A percentile compares a stretch with the other conserved stretches of the same genome.
Conservation (phyloP, 2,888 invertebrate genomes). For the Plutella xylostella region DNA sequence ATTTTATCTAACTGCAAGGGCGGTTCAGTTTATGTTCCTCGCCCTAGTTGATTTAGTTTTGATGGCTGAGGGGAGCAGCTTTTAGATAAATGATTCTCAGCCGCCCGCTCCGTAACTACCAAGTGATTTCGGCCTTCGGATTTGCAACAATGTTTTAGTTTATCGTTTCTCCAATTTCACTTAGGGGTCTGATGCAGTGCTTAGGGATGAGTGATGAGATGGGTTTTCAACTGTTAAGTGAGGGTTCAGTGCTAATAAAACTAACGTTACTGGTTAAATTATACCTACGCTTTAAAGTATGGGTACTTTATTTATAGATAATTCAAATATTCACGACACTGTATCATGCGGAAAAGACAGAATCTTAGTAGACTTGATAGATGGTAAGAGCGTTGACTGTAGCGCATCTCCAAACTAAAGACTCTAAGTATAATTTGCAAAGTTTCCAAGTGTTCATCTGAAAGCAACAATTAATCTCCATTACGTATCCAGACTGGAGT, state of each 20-base stretch:
- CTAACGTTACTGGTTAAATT: background rate
- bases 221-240: constrained; percentile 38
- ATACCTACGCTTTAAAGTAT: background rate
- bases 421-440: too few relatives aligned
- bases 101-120: constrained; percentile 19
- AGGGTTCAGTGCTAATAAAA: constrained; percentile 32
- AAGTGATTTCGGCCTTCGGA: constrained; percentile 29
- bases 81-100: constrained; percentile 58
- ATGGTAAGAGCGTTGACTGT: too few relatives aligned
- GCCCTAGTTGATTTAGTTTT: constrained; percentile 66
- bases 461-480: constrained; percentile 61
- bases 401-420: too few relatives aligned
- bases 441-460: constrained; percentile 26
- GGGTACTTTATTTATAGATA: background rate
- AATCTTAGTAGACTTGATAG: too few relatives aligned
- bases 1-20: constrained; percentile 66
- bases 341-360: background rate
- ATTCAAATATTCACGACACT: background rate
- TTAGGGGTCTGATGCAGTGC: constrained; percentile 41
- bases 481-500: constrained; percentile 53
- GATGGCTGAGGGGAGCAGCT: constrained; percentile 62
- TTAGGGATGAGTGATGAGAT: constrained; percentile 48
- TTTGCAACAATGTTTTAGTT: constrained; percentile 58
- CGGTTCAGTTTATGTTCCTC: constrained; percentile 60
- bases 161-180: constrained; percentile 36